Evolutionary conservation across 1,140 invertebrate species (phyloP), one percentile per base, ranked within the genome.

Genomic region (Scaptomyza pallida): DNA sequence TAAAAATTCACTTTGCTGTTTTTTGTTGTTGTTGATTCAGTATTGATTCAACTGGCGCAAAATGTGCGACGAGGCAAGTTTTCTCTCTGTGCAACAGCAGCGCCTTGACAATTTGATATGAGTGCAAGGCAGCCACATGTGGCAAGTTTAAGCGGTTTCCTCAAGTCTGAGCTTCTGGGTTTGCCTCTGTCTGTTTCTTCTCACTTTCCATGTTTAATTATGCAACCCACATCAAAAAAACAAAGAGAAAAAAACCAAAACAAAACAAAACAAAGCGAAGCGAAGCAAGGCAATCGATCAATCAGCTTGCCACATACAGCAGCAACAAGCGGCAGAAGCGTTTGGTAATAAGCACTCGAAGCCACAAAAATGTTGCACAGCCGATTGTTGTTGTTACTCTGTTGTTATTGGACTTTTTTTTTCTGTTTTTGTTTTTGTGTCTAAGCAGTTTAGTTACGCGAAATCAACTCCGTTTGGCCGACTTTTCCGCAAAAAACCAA

Each of bases 131-230:
- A 48, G 55, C 63, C 57, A 54, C 67, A 56, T 56, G 62, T 61
- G 63, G 63, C 75, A 85, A 75, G 79, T 77, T 64, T 48, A 67
- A 72, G 64, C 64, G 37, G 41, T 76, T 40, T 30, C 55, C 26
- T 21, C 26, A 26, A 21, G 64, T 45, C 52, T 57, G 35, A 50
- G 41, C 15, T 40, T 72, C 47, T 26, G 26, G 23, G 23, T 26
- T 6, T 26, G 45, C 3, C 21, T 63, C 15, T 30, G 9, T 52
- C 54, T 45, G 44, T 70, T 47, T 64, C 57, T 60, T 50, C 56
- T 70, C 63, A 64, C 75, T 72, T 76, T 73, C 51, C 65, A 73
- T 73, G 78, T 85, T n/a, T 83, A 83, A 83, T 83, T 83, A 83
- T 83, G 80, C 80, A 83, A 83, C 72, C 65, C 68, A 60, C 63